Evolutionary conservation across 2,113 vertebrate species (phyloP).

Genomic region (Archocentrus centrarchus): DNA sequence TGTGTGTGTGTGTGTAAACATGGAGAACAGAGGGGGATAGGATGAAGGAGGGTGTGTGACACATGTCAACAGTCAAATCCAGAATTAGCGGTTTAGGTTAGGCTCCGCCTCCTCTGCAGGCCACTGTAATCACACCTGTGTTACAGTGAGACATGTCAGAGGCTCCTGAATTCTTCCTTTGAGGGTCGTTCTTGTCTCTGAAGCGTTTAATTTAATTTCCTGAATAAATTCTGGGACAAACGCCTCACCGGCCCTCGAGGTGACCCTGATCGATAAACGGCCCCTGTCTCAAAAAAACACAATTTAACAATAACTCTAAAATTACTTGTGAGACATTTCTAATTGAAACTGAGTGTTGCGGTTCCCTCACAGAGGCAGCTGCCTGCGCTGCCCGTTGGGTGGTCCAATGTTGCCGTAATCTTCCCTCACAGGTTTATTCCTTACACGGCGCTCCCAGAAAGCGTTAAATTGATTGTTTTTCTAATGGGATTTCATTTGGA

Average conservation of each 20-base stretch:
- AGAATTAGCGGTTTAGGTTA: neutral
- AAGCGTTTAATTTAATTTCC: no score
- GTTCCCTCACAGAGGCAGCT: neutral
- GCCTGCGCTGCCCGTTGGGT: no score
- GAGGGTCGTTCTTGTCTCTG: no score
- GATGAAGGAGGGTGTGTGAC: neutral
- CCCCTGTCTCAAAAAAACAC: no score
- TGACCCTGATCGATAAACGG: no score
- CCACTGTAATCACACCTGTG: neutral
- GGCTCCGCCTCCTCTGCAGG: neutral
- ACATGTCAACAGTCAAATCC: neutral
- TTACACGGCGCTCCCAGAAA: no score
- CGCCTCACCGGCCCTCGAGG: no score
- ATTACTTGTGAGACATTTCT: no score
- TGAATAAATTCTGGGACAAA: no score
- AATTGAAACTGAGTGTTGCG: neutral
- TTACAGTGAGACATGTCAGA: no score
- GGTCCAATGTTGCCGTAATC: neutral
- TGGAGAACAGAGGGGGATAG: neutral
- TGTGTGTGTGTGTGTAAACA: neutral
- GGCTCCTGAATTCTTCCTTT: no score
- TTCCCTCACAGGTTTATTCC: neutral
- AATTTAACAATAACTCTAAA: no score
- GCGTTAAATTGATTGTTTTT: neutral
- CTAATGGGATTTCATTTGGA: neutral